A percentile compares a stretch with the other conserved stretches of the same genome.
Conservation (phyloP, 2,797 vertebrate genomes). For the Crocidura indochinensis region DNA sequence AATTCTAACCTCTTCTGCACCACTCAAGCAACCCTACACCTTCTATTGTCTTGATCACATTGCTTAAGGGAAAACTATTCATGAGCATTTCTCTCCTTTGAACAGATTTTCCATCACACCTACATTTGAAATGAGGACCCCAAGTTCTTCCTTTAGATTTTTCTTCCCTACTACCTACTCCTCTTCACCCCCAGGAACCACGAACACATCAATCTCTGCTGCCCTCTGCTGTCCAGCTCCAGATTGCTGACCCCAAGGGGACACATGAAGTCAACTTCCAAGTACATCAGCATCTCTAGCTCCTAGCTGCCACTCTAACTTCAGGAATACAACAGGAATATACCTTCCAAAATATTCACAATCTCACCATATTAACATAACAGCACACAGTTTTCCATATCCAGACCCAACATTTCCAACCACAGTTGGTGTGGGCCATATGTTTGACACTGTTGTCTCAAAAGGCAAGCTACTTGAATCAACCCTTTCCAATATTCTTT, state of each 20-base stretch:
- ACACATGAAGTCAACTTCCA: neutral
- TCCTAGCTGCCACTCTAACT: neutral
- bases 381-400: neutral
- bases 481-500: neutral
- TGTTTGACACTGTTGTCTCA: slow-evolving; percentile 35
- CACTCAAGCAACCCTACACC: slow-evolving; percentile 1
- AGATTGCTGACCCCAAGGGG: slow-evolving; percentile 54
- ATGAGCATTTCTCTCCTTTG: slow-evolving; percentile 11
- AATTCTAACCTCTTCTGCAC: slow-evolving; percentile 7
- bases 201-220: slow-evolving; percentile 78
- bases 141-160: slow-evolving; percentile 49
- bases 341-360: neutral
- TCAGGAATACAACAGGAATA: neutral
- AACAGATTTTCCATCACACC: neutral
- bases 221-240: slow-evolving; percentile 80
- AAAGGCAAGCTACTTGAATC: neutral
- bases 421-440: neutral
- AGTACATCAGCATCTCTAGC: neutral
- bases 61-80: neutral
- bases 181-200: neutral
- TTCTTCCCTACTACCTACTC: slow-evolving; percentile 14
- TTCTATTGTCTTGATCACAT: slow-evolving; percentile 46
- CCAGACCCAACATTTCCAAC: neutral
- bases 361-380: neutral
- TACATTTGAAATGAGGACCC: neutral